phyloP scores from a whole-genome alignment of 2,888 invertebrate genomes.

The Trypoxylon attenuatum region DNA sequence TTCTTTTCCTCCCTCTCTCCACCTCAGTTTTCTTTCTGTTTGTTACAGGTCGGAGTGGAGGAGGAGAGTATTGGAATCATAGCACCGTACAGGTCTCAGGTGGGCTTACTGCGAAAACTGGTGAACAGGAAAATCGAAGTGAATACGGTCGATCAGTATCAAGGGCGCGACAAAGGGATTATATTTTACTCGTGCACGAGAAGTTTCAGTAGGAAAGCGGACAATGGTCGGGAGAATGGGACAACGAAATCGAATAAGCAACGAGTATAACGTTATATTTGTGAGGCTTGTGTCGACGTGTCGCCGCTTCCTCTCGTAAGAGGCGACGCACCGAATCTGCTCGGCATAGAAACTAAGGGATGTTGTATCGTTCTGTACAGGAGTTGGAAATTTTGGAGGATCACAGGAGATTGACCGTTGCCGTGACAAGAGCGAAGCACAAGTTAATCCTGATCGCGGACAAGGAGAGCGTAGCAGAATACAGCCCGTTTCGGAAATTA shows the following conservation, averaged over 20 bases:
- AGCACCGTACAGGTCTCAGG: constrained; percentile 94
- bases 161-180: constrained; percentile 94
- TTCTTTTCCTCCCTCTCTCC: too few relatives aligned
- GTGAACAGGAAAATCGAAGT: constrained; percentile 80
- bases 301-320: too few relatives aligned
- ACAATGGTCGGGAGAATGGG: too few relatives aligned
- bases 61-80: constrained; percentile 88
- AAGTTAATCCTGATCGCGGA: constrained; percentile 92
- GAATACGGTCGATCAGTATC: constrained; percentile 98
- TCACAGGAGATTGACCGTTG: constrained; percentile 92
- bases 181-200: constrained; percentile 89
- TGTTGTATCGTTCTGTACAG: constrained; percentile 72
- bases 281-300: too few relatives aligned
- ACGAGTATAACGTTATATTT: too few relatives aligned
- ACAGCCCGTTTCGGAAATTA: constrained; percentile 79
- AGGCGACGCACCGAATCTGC: too few relatives aligned
- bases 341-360: too few relatives aligned
- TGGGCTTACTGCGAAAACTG: constrained; percentile 78
- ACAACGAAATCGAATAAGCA: too few relatives aligned
- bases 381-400: constrained; percentile 89
- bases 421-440: constrained; percentile 93
- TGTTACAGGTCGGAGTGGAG: constrained; percentile 78
- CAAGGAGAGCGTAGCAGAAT: constrained; percentile 79
- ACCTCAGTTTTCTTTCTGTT: too few relatives aligned
- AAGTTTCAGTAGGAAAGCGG: constrained; percentile 64